Percentiles rank a stretch among this genome's conserved stretches.
Evolutionary conservation across 2,888 invertebrate genomes (phyloP).

Genomic region (Cotesia congregata): DNA sequence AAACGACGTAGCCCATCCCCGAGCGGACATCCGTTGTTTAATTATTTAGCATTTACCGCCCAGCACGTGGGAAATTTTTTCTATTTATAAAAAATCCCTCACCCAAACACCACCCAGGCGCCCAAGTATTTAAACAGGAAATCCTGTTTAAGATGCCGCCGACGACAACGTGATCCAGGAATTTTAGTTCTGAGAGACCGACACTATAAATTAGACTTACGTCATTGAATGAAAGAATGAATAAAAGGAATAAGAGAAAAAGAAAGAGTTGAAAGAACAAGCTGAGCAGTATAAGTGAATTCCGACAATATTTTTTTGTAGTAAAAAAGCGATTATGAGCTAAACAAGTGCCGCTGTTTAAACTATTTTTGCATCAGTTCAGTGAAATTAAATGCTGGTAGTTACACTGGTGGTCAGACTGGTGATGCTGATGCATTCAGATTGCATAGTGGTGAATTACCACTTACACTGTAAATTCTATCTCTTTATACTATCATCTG

Average conservation of each 20-base stretch:
- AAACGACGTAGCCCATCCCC: conserved; percentile 27
- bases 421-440: neutral
- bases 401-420: neutral
- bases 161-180: conserved; percentile 44
- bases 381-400: neutral
- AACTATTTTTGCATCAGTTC: neutral
- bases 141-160: conserved; percentile 56
- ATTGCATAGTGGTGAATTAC: neutral
- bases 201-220: conserved; percentile 28
- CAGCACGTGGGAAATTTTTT: conserved; percentile 60
- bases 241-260: neutral
- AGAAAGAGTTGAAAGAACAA: neutral
- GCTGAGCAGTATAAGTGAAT: neutral
- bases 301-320: neutral
- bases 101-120: conserved; percentile 36
- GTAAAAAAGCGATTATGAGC: neutral
- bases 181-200: conserved; percentile 41
- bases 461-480: neutral
- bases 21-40: conserved; percentile 64
- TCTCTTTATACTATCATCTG: conserved; percentile 15
- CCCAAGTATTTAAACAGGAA: conserved; percentile 56
- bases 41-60: conserved; percentile 56
- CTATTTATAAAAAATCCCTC: conserved; percentile 57
- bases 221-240: conserved; percentile 28
- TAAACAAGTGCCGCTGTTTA: neutral